A percentile compares a stretch with the other conserved stretches of the same genome.
phyloP scores from a whole-genome alignment of 1,140 invertebrate species.

The Gonatopus flavifemur region DNA sequence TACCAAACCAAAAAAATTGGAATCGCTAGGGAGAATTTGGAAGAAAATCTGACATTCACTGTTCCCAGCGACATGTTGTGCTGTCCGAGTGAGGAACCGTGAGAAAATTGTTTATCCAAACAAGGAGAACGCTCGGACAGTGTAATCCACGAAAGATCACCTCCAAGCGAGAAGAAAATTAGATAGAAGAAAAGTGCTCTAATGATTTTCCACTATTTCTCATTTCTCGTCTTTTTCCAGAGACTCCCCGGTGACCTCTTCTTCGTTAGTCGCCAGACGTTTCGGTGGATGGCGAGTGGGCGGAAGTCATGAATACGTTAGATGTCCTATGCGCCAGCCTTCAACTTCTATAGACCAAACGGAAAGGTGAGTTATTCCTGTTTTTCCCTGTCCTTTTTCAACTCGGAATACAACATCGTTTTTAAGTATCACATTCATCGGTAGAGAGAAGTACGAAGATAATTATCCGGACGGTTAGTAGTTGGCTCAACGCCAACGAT shows the following conservation, averaged over 20 bases:
- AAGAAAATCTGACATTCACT: too few species aligned
- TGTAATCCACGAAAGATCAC: too few species aligned
- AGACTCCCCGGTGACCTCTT: conserved; percentile 33
- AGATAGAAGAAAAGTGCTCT: too few species aligned
- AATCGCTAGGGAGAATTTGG: too few species aligned
- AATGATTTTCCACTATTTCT: too few species aligned
- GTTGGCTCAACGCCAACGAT: too few species aligned
- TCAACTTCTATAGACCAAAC: conserved; percentile 53
- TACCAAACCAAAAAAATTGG: too few species aligned
- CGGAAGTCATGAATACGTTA: conserved; percentile 51
- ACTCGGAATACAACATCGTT: too few species aligned
- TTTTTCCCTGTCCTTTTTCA: neutral
- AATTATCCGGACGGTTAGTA: too few species aligned
- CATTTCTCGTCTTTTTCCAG: conserved; percentile 28
- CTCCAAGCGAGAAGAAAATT: too few species aligned
- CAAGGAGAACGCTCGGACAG: neutral
- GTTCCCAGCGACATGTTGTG: neutral
- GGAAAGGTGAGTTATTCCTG: conserved; percentile 26
- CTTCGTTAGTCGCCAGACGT: conserved; percentile 39
- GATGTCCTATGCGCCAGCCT: conserved; percentile 50
- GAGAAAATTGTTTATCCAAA: neutral
- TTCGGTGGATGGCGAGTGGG: conserved; percentile 46
- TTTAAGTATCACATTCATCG: too few species aligned
- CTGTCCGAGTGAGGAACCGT: neutral
- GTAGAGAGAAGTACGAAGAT: too few species aligned